These are phyloP conservation scores for Tapirus terrestris DNA, from an alignment of 2,113 vertebrate species.

Conservation along the genomic window DNA sequence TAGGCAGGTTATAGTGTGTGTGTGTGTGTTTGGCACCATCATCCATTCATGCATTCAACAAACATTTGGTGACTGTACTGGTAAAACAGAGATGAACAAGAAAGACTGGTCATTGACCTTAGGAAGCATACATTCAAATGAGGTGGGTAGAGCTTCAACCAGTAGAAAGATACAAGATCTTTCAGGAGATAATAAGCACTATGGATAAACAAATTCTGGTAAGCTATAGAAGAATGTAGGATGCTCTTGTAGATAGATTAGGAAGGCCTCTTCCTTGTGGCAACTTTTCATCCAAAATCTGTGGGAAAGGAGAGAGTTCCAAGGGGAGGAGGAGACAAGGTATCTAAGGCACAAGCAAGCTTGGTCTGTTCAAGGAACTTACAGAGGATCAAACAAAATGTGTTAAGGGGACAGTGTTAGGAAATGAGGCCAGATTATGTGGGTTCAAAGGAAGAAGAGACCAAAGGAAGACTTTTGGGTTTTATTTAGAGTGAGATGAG, in stretches of 20 bases:
- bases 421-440: not conserved
- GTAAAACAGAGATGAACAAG: not conserved
- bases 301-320: not conserved
- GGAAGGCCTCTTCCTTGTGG: not conserved
- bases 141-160: not conserved
- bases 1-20: too few relatives aligned
- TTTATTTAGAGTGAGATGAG: not conserved
- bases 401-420: not conserved
- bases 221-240: not conserved
- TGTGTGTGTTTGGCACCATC: not conserved
- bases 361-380: not conserved
- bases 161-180: not conserved
- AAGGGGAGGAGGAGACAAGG: not conserved
- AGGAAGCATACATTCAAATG: not conserved
- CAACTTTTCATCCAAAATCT: not conserved
- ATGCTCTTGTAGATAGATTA: not conserved
- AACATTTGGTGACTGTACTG: not conserved
- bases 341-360: not conserved
- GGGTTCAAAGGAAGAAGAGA: not conserved
- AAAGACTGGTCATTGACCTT: not conserved
- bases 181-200: not conserved
- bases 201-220: not conserved
- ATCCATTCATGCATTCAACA: not conserved
- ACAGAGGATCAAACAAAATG: not conserved
- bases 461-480: not conserved